Evolutionary conservation across 2,797 vertebrate genomes (phyloP).

Genomic region (Tenualosa ilisha): DNA sequence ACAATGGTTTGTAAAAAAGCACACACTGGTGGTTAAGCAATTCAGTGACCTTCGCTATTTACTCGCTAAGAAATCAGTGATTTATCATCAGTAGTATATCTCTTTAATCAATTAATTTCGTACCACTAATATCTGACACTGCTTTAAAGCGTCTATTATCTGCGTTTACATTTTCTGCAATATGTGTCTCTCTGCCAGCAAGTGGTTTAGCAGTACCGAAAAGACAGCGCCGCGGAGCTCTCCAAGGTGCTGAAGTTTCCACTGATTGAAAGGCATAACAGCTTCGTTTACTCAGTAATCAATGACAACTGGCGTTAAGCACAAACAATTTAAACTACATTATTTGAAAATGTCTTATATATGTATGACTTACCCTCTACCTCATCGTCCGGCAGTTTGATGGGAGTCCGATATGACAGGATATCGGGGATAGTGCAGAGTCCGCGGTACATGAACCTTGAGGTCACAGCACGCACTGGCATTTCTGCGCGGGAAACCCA

Average conservation of each 20-base stretch:
- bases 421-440: constrained; percentile 94
- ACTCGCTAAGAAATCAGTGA: neutral
- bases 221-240: constrained; percentile 30
- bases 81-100: neutral
- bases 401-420: constrained; percentile 87
- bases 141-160: neutral
- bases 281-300: neutral
- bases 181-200: neutral
- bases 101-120: neutral
- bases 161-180: neutral
- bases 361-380: constrained; percentile 85
- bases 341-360: neutral
- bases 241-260: constrained; percentile 50
- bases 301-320: neutral
- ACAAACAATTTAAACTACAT: neutral
- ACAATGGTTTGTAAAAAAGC: neutral
- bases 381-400: constrained; percentile 91
- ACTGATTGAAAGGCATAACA: neutral
- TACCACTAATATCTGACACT: neutral
- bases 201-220: neutral
- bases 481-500: constrained; percentile 84
- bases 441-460: constrained; percentile 98
- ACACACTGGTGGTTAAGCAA: neutral
- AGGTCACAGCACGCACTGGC: constrained; percentile 96
- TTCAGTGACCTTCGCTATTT: neutral